Percentiles rank a stretch among this genome's conserved stretches.
These are phyloP conservation scores for Microtus ochrogaster DNA, from an alignment of 2,113 vertebrate species.

Conservation along the genomic window DNA sequence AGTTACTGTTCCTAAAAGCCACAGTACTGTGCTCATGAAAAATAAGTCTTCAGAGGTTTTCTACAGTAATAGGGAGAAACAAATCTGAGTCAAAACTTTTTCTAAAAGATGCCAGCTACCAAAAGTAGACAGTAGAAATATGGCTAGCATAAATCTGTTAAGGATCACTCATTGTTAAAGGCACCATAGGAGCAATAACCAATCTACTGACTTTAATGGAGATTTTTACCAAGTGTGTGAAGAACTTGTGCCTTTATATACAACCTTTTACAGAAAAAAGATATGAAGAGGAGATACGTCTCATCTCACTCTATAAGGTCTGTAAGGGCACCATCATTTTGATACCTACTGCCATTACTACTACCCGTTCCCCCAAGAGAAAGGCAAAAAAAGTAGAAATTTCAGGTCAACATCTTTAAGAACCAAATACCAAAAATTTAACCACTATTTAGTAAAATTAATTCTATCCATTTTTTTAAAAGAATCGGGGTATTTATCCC, in stretches of 20 bases:
- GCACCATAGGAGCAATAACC: background rate
- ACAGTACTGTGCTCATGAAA: background rate
- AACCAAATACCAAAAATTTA: background rate
- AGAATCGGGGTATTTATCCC: background rate
- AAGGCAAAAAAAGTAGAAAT: background rate
- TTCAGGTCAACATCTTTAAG: background rate
- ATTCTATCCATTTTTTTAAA: background rate
- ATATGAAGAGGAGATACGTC: background rate
- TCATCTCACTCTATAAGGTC: background rate
- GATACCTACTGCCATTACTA: background rate
- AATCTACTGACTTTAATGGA: background rate
- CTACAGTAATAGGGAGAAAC: background rate
- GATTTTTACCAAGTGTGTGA: background rate
- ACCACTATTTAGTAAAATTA: background rate
- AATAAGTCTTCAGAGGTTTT: background rate
- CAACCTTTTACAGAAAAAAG: background rate
- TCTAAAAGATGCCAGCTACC: background rate
- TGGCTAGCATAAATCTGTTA: background rate
- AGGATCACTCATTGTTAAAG: background rate
- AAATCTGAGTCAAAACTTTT: background rate
- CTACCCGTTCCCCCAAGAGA: background rate
- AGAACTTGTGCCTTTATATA: background rate
- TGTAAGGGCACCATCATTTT: background rate
- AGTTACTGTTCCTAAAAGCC: background rate
- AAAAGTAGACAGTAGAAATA: background rate